A percentile compares a stretch with the other conserved stretches of the same genome.
phyloP scores from a whole-genome alignment of 2,113 vertebrate species.

The Anolis sagrei region DNA sequence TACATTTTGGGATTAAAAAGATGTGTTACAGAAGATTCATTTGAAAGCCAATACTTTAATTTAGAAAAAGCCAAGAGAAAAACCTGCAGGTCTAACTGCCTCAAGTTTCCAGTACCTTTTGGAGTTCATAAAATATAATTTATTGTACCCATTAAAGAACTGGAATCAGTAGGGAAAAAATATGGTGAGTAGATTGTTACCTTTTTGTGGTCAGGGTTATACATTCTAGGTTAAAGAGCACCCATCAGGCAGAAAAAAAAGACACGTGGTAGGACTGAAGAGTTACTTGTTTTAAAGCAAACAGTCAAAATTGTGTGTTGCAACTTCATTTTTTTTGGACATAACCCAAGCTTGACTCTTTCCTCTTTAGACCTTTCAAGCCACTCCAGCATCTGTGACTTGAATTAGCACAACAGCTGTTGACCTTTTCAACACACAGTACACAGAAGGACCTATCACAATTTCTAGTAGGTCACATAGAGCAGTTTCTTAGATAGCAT shows the following conservation, averaged over 20 bases:
- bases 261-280: neutral
- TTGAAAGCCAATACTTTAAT: neutral
- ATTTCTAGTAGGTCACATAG: neutral
- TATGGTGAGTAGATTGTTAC: neutral
- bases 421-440: conserved; percentile 17
- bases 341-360: neutral
- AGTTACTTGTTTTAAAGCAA: neutral
- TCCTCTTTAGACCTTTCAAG: conserved; percentile 17
- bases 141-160: neutral
- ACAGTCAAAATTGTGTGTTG: neutral
- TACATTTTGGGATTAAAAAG: conserved; percentile 34
- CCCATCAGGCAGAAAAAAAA: neutral
- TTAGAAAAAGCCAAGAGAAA: neutral
- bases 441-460: conserved; percentile 12
- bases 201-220: neutral
- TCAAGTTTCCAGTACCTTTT: neutral
- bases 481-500: conserved; percentile 11
- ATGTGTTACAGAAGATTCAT: conserved; percentile 2
- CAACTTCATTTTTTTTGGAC: neutral
- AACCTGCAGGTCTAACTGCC: neutral
- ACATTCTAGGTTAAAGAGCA: neutral
- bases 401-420: conserved; percentile 31
- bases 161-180: neutral
- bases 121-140: neutral
- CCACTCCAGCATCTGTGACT: conserved; percentile 3